Evolutionary conservation across 2,888 invertebrate genomes (phyloP), one percentile per base, ranked within the genome.

Genomic region (Stenchaetothrips biformis): DNA sequence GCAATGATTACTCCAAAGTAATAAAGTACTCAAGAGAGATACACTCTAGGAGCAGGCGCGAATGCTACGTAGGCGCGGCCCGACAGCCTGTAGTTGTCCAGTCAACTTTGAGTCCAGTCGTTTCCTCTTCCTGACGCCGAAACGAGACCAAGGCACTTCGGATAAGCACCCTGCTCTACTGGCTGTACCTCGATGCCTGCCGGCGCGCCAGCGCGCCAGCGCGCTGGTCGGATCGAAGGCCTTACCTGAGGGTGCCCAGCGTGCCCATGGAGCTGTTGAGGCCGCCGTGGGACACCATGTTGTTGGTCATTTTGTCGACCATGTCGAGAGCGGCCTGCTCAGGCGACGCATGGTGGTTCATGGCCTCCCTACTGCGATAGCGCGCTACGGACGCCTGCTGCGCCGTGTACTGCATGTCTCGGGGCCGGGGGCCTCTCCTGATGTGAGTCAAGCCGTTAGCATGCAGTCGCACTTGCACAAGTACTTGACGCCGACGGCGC

Each of bases 401-500:
- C 0, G 67, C 21, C 21, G 21, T 21, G 67, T 74, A 74, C 67
- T 67, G 67, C 67, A 74, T 74, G 25, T 74, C 67, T 21, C 67
- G 67, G 67, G 67, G 67, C 67, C 67, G 67, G 25, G 67, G 67
- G 67, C 67, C 67, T 74, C 67, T 74, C 67, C 67, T 74, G 67
- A 25, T 21, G 21, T 18, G 25, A 21, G 67, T 21, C 67, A 74
- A 74, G n/a, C 25, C 25, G 37, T 37, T 37, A 74, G 67, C 67
- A 74, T 74, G 67, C 67, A 74, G 25, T 74, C n/a, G 21, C 37
- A 37, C 37, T 37, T 11, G 53, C 53, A 53, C 13, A 59, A 13
- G 59, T 59, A 59, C 67, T 74, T 74, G 9, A 74, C 25, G 67
- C 67, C 67, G n/a, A 11, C 37, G 25, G 25, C 7, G 6, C 59